Conservation (phyloP, 2,113 vertebrate species). For the Mobula hypostoma region DNA sequence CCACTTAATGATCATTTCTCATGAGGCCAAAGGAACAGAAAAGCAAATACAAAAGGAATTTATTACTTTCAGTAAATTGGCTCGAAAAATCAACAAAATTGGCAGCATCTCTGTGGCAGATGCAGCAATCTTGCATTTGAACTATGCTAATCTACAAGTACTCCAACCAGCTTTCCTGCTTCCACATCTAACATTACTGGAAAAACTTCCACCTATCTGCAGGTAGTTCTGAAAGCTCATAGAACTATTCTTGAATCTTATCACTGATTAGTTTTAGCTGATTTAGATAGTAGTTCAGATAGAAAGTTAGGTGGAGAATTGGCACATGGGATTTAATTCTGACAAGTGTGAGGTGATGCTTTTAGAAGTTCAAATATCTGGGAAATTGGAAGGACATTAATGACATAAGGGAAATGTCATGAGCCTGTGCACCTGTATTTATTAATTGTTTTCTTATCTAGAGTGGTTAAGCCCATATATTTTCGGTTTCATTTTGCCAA, state of each 20-base stretch:
- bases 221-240: neutral
- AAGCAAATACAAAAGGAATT: neutral
- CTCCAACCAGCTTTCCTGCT: neutral
- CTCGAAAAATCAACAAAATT: neutral
- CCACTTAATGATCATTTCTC: neutral
- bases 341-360: too few species aligned
- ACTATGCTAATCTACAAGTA: neutral
- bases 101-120: neutral
- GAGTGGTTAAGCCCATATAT: too few species aligned
- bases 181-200: neutral
- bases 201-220: neutral
- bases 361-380: too few species aligned
- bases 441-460: too few species aligned
- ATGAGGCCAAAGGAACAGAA: neutral
- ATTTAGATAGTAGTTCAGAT: neutral
- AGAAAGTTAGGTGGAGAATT: too few species aligned
- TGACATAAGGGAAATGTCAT: too few species aligned
- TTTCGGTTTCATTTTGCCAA: too few species aligned
- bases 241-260: neutral
- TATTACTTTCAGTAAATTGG: neutral
- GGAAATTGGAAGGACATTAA: too few species aligned
- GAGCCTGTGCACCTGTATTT: too few species aligned
- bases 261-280: neutral
- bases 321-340: too few species aligned
- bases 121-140: neutral